Percentiles rank a stretch among this genome's conserved stretches.
Conservation (phyloP, 2,888 invertebrate genomes). For the Sisyra terminalis region DNA sequence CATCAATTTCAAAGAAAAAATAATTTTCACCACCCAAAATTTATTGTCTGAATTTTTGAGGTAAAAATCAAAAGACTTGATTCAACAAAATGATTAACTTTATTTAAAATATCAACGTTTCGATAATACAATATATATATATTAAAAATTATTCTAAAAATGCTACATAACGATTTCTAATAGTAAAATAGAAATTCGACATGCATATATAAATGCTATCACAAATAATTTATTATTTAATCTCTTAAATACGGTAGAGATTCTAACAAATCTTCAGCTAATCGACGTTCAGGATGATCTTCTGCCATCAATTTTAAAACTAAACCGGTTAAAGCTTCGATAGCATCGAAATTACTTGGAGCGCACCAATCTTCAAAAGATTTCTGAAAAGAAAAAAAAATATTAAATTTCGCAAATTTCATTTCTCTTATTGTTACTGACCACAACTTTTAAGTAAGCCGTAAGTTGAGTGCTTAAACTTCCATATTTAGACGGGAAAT, state of each 20-base stretch:
- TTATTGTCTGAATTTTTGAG: too few relatives aligned
- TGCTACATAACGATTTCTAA: too few relatives aligned
- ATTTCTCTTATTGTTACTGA: slow-evolving; percentile 26
- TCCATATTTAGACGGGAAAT: slow-evolving; percentile 49
- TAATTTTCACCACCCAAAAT: too few relatives aligned
- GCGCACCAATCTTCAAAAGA: slow-evolving; percentile 23
- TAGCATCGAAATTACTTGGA: slow-evolving; percentile 19
- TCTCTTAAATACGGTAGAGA: slow-evolving; percentile 16
- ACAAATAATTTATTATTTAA: too few relatives aligned
- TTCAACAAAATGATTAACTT: too few relatives aligned
- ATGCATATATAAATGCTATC: too few relatives aligned
- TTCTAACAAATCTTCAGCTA: slow-evolving; percentile 31
- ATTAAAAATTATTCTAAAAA: too few relatives aligned
- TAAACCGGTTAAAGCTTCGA: slow-evolving; percentile 26
- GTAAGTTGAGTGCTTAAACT: slow-evolving; percentile 62
- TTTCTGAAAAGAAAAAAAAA: slow-evolving; percentile 17
- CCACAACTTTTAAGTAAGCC: slow-evolving; percentile 54
- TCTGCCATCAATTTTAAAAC: slow-evolving; percentile 26
- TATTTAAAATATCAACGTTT: too few relatives aligned
- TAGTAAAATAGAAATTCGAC: too few relatives aligned
- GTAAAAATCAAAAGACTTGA: too few relatives aligned
- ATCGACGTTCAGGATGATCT: slow-evolving; percentile 24
- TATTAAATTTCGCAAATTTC: background rate
- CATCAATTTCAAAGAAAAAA: too few relatives aligned
- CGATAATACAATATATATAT: too few relatives aligned